Percentiles rank a stretch among this genome's conserved stretches.
phyloP scores from a whole-genome alignment of 2,888 invertebrate species.

The Furcula furcula region DNA sequence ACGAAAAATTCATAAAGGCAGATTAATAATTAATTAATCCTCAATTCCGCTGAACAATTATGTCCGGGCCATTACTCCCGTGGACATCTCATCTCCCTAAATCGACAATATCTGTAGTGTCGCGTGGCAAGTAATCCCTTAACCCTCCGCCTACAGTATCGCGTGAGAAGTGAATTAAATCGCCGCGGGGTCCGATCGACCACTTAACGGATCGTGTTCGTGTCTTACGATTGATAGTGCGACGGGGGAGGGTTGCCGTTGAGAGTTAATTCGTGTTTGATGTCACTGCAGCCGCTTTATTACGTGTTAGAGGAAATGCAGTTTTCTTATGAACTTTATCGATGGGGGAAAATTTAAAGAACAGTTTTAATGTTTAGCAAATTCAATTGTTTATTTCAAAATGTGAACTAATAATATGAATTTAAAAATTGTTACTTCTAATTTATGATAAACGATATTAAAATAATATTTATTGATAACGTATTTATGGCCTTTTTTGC shows the following conservation, averaged over 20 bases:
- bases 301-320: conserved; percentile 64
- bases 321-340: conserved; percentile 50
- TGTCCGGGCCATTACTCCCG: conserved; percentile 63
- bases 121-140: conserved; percentile 74
- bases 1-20: too few species aligned
- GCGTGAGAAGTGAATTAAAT: conserved; percentile 78
- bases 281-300: conserved; percentile 72
- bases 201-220: conserved; percentile 72
- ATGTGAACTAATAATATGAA: too few species aligned
- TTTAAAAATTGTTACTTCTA: too few species aligned
- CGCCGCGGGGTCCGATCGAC: conserved; percentile 66
- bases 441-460: too few species aligned
- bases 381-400: too few species aligned
- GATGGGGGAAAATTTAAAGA: conserved; percentile 8
- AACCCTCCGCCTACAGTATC: conserved; percentile 62
- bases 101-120: conserved; percentile 77
- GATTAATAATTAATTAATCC: conserved; percentile 26
- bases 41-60: conserved; percentile 46
- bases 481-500: too few species aligned
- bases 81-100: conserved; percentile 54
- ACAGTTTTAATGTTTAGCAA: too few species aligned
- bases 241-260: conserved; percentile 52
- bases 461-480: too few species aligned
- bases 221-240: conserved; percentile 73
- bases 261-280: conserved; percentile 79